Percentiles rank a stretch among this genome's conserved stretches.
phyloP scores from a whole-genome alignment of 2,888 invertebrate genomes.

The Coremacera marginata region DNA sequence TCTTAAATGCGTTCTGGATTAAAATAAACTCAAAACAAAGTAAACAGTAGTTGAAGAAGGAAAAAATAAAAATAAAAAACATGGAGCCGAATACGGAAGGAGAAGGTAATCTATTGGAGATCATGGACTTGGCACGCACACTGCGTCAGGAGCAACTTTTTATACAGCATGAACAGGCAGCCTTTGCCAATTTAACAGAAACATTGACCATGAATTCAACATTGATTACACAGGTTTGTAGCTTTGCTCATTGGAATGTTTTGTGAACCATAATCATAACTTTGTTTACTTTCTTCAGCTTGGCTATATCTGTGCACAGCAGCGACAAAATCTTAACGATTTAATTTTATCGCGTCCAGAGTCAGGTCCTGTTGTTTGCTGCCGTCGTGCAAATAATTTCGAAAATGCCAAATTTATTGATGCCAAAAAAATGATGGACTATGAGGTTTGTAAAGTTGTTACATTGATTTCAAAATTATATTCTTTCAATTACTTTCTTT shows the following conservation, averaged over 20 bases:
- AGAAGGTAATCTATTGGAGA: conserved; percentile 68
- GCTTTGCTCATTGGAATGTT: neutral
- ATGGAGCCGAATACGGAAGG: conserved; percentile 67
- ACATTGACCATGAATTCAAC: conserved; percentile 74
- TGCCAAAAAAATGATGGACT: conserved; percentile 85
- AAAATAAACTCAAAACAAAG: neutral
- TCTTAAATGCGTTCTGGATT: neutral
- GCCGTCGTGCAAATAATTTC: conserved; percentile 77
- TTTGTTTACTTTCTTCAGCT: conserved; percentile 70
- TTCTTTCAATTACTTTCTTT: conserved; percentile 8
- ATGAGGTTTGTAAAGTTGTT: conserved; percentile 73
- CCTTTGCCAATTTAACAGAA: conserved; percentile 82
- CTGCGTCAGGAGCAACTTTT: conserved; percentile 81
- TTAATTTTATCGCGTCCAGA: conserved; percentile 82
- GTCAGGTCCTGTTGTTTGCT: conserved; percentile 81
- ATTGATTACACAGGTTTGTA: conserved; percentile 70
- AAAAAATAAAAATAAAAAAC: conserved; percentile 11
- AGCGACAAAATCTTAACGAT: conserved; percentile 83
- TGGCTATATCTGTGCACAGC: conserved; percentile 90
- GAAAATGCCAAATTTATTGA: conserved; percentile 80
- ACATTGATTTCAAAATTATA: neutral
- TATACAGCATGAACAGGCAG: conserved; percentile 86
- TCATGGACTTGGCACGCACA: conserved; percentile 69
- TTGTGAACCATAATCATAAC: neutral
- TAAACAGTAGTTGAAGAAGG: neutral